phyloP scores from a whole-genome alignment of 2,113 vertebrate genomes.

The Meriones unguiculatus region DNA sequence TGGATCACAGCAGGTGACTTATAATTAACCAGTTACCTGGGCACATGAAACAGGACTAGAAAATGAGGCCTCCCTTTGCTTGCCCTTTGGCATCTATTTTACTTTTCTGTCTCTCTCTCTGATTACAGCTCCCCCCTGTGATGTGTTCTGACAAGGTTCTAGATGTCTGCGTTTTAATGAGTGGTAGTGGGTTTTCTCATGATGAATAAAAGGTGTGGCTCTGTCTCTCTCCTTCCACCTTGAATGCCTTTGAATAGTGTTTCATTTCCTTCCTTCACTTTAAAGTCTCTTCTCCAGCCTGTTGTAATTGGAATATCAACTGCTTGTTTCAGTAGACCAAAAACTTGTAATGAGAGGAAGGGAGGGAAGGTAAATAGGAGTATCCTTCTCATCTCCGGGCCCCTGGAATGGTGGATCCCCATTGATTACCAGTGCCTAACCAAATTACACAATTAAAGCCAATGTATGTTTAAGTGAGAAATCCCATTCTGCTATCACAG shows the following conservation, averaged over 20 bases:
- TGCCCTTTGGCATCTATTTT: constrained; percentile 40
- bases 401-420: constrained; percentile 71
- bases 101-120: not conserved
- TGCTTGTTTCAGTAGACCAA: constrained; percentile 60
- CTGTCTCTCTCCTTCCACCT: constrained; percentile 26
- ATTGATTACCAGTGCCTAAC: constrained; percentile 70
- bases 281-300: constrained; percentile 30
- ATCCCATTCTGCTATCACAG: constrained; percentile 75
- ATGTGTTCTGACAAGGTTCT: not conserved
- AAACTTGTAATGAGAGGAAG: constrained; percentile 66
- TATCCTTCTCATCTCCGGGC: constrained; percentile 54
- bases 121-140: not conserved
- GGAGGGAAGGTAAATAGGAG: constrained; percentile 45
- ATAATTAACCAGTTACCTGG: constrained; percentile 74
- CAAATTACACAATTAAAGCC: constrained; percentile 77
- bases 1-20: constrained; percentile 61
- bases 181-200: not conserved
- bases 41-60: constrained; percentile 70
- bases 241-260: constrained; percentile 52
- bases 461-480: constrained; percentile 74
- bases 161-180: constrained; percentile 8
- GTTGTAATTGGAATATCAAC: constrained; percentile 55
- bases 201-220: not conserved
- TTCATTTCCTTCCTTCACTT: constrained; percentile 50
- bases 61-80: constrained; percentile 63